phyloP scores from a whole-genome alignment of 2,113 vertebrate species.

The Indri indri region DNA sequence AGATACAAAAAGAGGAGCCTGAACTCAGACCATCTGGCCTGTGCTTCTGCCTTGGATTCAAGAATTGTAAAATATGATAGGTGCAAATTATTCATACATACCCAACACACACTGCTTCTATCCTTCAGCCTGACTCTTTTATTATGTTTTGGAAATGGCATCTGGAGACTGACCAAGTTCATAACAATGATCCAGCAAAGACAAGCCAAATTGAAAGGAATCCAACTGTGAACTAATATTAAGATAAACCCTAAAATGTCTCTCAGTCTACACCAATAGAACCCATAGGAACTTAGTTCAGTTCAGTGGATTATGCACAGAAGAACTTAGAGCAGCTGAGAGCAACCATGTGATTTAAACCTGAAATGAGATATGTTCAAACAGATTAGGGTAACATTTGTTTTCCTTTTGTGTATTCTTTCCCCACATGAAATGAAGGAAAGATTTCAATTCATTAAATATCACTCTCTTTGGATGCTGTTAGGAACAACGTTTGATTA shows the following conservation, averaged over 20 bases:
- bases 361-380: not conserved
- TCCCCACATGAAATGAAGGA: constrained; percentile 18
- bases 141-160: not conserved
- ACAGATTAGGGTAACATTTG: not conserved
- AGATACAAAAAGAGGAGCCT: not conserved
- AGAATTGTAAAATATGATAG: not conserved
- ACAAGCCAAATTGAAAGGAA: constrained; percentile 31
- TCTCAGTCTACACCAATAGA: not conserved
- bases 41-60: constrained; percentile 19
- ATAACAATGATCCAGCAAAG: not conserved
- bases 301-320: not conserved
- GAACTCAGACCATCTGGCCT: constrained; percentile 46
- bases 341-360: not conserved
- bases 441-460: constrained; percentile 47
- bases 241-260: not conserved
- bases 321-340: not conserved
- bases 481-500: constrained; percentile 10
- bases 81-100: constrained; percentile 4
- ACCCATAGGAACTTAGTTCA: not conserved
- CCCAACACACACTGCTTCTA: not conserved
- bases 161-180: constrained; percentile 31
- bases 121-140: not conserved
- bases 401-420: constrained; percentile 7
- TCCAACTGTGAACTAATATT: constrained; percentile 3
- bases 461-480: constrained; percentile 37